These are phyloP conservation scores for Agrotis ipsilon DNA, from an alignment of 2,888 invertebrate species.

Conservation along the genomic window DNA sequence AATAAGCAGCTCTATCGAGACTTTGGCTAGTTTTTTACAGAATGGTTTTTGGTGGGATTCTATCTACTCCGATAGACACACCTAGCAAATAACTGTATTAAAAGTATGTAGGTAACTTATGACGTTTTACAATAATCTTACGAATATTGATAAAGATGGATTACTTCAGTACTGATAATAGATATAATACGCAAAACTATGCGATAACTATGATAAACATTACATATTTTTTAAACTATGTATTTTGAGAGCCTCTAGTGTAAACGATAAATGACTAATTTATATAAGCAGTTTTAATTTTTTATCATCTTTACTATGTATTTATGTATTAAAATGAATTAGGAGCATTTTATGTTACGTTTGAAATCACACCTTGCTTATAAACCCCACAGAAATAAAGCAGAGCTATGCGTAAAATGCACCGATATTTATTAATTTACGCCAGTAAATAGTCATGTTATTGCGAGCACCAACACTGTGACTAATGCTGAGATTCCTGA, in stretches of 20 bases:
- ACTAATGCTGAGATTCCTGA: too few relatives aligned
- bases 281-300: background rate
- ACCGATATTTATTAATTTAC: too few relatives aligned
- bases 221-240: conserved; percentile 2
- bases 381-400: too few relatives aligned
- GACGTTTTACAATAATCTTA: conserved; percentile 32
- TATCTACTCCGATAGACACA: too few relatives aligned
- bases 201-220: conserved; percentile 30
- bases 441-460: too few relatives aligned
- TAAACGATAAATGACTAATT: too few relatives aligned
- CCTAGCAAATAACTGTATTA: too few relatives aligned
- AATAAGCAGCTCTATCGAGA: too few relatives aligned
- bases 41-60: too few relatives aligned
- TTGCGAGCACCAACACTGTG: too few relatives aligned
- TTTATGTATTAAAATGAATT: background rate
- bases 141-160: conserved; percentile 47
- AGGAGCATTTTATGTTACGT: background rate
- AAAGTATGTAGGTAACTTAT: background rate
- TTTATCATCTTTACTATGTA: background rate
- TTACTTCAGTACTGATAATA: conserved; percentile 41
- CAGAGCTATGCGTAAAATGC: too few relatives aligned
- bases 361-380: background rate
- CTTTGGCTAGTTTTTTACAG: too few relatives aligned
- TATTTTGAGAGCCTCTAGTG: background rate
- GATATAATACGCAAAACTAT: conserved; percentile 28